phyloP scores from a whole-genome alignment of 2,113 vertebrate species.

The Beaufortia kweichowensis region DNA sequence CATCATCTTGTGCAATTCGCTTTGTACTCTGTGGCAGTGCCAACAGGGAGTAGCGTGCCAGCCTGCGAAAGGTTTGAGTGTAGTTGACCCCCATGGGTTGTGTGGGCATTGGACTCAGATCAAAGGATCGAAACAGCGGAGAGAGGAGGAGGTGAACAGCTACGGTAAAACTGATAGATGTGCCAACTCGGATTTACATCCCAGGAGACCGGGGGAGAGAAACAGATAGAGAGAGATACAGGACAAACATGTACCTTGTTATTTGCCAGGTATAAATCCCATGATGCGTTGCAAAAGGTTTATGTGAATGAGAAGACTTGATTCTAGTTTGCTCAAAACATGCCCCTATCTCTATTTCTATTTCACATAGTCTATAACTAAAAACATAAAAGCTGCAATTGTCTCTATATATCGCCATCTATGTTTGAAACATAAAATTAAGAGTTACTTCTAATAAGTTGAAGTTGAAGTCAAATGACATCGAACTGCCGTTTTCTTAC shows the following conservation, averaged over 20 bases:
- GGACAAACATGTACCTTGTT: background rate
- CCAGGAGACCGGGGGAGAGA: conserved; percentile 44
- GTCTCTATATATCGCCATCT: too few species aligned
- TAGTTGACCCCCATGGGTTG: conserved; percentile 63
- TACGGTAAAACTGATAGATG: conserved; percentile 58
- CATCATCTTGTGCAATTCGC: conserved; percentile 56
- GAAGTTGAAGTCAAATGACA: too few species aligned
- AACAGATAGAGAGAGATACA: conserved; percentile 40
- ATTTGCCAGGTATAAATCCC: conserved; percentile 33
- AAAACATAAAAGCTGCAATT: too few species aligned
- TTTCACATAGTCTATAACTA: too few species aligned
- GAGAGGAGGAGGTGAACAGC: conserved; percentile 50
- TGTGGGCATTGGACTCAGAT: conserved; percentile 70
- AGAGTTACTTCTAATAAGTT: too few species aligned
- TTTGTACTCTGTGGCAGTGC: conserved; percentile 52
- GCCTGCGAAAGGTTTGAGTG: conserved; percentile 56
- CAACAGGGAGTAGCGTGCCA: conserved; percentile 51
- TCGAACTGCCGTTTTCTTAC: too few species aligned
- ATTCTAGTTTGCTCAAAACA: too few species aligned
- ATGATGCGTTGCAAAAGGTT: background rate
- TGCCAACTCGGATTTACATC: conserved; percentile 66
- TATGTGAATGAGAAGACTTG: too few species aligned
- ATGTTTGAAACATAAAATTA: too few species aligned
- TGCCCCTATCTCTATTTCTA: too few species aligned
- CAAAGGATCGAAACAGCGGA: conserved; percentile 58